phyloP scores from a whole-genome alignment of 2,113 vertebrate genomes.

The Columbina picui region DNA sequence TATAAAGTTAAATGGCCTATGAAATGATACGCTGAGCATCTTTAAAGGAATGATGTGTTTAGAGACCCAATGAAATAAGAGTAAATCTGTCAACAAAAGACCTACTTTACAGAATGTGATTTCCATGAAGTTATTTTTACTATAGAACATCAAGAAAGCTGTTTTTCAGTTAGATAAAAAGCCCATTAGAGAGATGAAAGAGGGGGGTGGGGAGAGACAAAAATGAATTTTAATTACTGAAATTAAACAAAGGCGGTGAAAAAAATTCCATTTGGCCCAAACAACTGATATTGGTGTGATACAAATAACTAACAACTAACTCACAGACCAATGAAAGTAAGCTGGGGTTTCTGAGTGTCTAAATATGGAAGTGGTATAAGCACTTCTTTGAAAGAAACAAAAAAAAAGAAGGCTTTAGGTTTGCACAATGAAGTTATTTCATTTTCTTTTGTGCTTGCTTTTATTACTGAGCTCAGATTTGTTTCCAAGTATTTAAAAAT shows the following conservation, averaged over 20 bases:
- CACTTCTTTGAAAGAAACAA: background rate
- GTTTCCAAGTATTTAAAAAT: conserved; percentile 20
- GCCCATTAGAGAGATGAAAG: background rate
- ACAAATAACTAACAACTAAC: background rate
- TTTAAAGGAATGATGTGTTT: conserved; percentile 46
- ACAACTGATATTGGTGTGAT: background rate
- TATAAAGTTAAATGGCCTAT: conserved; percentile 57
- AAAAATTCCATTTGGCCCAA: background rate
- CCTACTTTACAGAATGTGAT: conserved; percentile 5
- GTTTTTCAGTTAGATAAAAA: conserved; percentile 27
- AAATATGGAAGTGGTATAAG: background rate
- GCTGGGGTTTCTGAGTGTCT: background rate
- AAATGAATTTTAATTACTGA: conserved; percentile 34
- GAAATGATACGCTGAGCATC: conserved; percentile 17
- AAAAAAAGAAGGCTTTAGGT: background rate
- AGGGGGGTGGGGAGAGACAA: background rate
- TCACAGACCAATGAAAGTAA: background rate
- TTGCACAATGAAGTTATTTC: conserved; percentile 1
- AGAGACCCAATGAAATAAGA: conserved; percentile 10
- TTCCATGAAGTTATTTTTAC: conserved; percentile 9
- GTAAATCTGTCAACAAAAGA: conserved; percentile 38
- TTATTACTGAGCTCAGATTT: conserved; percentile 6
- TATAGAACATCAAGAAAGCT: background rate
- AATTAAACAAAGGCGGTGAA: background rate
- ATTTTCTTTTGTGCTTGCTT: conserved; percentile 11